Conservation (phyloP, 2,888 invertebrate genomes). For the Drosophila antonietae region DNA sequence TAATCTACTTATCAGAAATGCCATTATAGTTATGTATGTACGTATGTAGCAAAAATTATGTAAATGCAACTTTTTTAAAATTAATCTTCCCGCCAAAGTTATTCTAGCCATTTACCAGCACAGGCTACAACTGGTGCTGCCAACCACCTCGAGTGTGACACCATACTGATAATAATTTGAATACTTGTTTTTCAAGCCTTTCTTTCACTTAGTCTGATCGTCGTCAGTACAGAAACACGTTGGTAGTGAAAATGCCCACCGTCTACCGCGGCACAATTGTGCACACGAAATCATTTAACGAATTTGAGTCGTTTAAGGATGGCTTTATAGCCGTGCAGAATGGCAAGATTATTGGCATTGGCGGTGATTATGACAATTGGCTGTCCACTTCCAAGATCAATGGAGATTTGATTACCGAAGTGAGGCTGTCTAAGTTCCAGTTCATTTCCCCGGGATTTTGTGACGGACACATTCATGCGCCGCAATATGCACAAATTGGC, state of each 20-base stretch:
- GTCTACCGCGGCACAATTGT: constrained; percentile 84
- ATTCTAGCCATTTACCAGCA: constrained; percentile 31
- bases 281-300: constrained; percentile 83
- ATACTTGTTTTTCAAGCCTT: constrained; percentile 51
- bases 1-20: background rate
- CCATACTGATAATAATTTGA: constrained; percentile 41
- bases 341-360: constrained; percentile 86
- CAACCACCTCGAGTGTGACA: background rate
- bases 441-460: constrained; percentile 95
- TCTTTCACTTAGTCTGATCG: constrained; percentile 20
- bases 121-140: background rate
- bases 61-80: background rate
- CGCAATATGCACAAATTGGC: constrained; percentile 94
- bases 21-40: too few species aligned
- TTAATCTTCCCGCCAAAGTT: background rate
- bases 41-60: background rate
- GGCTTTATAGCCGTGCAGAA: constrained; percentile 86
- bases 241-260: constrained; percentile 63
- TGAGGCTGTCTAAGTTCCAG: constrained; percentile 85
- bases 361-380: constrained; percentile 78
- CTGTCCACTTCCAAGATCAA: constrained; percentile 16
- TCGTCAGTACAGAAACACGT: constrained; percentile 20
- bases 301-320: constrained; percentile 84
- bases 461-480: constrained; percentile 95
- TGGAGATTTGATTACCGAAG: constrained; percentile 37